Evolutionary conservation across 2,113 vertebrate species (phyloP), one percentile per base, ranked within the genome.

Genomic region (Calyptommatus sinebrachiatus): DNA sequence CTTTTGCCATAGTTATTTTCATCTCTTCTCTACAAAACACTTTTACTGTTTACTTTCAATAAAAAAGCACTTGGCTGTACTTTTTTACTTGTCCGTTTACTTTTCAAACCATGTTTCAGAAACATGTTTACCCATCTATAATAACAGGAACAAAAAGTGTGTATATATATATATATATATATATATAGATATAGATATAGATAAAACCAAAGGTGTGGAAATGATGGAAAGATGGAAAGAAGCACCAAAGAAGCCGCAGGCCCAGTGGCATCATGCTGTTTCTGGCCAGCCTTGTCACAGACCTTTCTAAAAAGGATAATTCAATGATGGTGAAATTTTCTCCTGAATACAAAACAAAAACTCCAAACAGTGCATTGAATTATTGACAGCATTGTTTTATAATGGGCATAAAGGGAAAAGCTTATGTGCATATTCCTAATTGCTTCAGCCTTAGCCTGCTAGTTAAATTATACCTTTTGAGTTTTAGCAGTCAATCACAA

Each of bases 211-310:
- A 69, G 72, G 28, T 80, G 35, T 67, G 76, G 31, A 77, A 86
- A 8, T 11, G 46, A 28, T 84, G 48, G 85, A 69, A 80, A 65
- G n/a, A 26, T 4, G 83, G 75, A 81, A 45, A 76, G 75, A 86
- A 81, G 67, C 75, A 81, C 24, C 77, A 6, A 78, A 76, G 63
- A 82, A 83, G 71, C 26, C 35, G 53, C 1, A 29, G 79, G 26
- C 50, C 83, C 26, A 66, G 21, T 85, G 26, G 35, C 9, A 89
- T 82, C 62, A 28, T 76, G 70, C 73, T 69, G 67, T 90, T 89
- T 80, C 65, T 35, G 62, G 0, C 53, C 91, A 83, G 41, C 29
- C 88, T 60, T 78, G 72, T 65, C 46, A 79, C 16, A 50, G 71
- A 45, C 18, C 22, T 68, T 82, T 80, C 76, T 84, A 73, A 29